phyloP scores from a whole-genome alignment of 2,888 invertebrate species.

The Ectemnius continuus region DNA sequence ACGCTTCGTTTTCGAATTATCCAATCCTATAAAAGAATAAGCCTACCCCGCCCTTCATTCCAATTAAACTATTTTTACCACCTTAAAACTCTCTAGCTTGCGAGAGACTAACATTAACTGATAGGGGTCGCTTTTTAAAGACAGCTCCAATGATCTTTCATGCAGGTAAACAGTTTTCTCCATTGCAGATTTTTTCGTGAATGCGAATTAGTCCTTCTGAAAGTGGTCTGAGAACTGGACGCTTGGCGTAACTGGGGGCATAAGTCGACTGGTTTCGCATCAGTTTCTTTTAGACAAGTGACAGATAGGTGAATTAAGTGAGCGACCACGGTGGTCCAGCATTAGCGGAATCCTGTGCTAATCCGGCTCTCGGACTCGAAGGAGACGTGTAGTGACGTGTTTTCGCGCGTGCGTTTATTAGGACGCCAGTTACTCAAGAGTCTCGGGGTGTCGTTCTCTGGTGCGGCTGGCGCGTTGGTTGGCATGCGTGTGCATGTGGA shows the following conservation, averaged over 20 bases:
- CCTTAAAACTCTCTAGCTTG: no score
- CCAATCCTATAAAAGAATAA: background rate
- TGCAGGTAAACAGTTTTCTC: no score
- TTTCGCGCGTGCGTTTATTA: constrained; percentile 28
- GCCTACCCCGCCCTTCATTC: background rate
- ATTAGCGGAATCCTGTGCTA: constrained; percentile 25
- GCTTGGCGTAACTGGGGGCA: no score
- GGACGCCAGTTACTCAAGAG: constrained; percentile 30
- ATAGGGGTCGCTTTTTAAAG: no score
- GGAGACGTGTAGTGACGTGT: constrained; percentile 11
- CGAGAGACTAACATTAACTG: no score
- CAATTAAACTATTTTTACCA: background rate
- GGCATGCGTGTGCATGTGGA: background rate
- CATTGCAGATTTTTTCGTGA: no score
- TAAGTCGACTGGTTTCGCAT: no score
- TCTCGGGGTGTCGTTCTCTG: constrained; percentile 8
- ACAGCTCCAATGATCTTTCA: no score
- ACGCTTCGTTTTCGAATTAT: background rate
- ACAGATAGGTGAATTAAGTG: no score
- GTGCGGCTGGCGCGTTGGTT: constrained; percentile 3
- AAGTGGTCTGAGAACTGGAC: no score
- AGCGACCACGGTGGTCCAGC: background rate
- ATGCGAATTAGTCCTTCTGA: no score
- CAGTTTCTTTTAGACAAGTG: no score
- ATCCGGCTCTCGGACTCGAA: constrained; percentile 25